Base-by-base conservation (phyloP, 2,113 vertebrate genomes). In the Romanogobio albipinnatus region DNA sequence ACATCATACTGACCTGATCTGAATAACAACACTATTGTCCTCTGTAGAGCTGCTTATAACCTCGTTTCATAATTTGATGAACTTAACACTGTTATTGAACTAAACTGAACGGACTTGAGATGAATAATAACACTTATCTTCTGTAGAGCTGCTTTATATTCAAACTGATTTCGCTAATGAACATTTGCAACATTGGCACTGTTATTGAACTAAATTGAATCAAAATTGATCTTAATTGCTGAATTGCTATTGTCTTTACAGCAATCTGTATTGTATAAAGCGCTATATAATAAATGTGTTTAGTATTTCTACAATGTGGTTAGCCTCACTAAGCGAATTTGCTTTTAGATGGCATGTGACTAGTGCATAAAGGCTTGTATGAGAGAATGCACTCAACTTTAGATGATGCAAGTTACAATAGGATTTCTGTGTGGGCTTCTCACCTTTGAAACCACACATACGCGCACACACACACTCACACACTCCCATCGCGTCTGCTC, bases 391-490 rank as follows among this genome's bases (percentile, higher is more conserved):
- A 74, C 19, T 81, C 22, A 58, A 62, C 33, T 45, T 61, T 56
- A 62, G 45, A 56, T 10, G 75, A 80, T 22, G 36, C 43, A 62
- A 74, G 26, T 45, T 24, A 61, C 8, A 76, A 82, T 76, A 83
- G 33, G 74, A 85, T 71, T 78, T 78, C n/a, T 77, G 33, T 59
- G 74, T 83, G 83, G 79, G 77, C 73, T 77, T 76, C 70, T 64
- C 70, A 84, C 43, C 11, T 79, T 80, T 58, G 56, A 87, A 86
- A 81, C 10, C 86, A 80, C 86, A 62, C 85, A 81, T 64, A 84
- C 58, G 62, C 84, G 78, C 51, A 51, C 84, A 84, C 84, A 84
- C 51, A 56, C 64, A 86, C 79, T 51, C 86, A 47, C 73, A 79
- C 78, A 81, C 70, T 70, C 71, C 75, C 77, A 68, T 87, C 56